Base-by-base conservation (phyloP, 2,797 vertebrate species). In the Pipistrellus nathusii region DNA sequence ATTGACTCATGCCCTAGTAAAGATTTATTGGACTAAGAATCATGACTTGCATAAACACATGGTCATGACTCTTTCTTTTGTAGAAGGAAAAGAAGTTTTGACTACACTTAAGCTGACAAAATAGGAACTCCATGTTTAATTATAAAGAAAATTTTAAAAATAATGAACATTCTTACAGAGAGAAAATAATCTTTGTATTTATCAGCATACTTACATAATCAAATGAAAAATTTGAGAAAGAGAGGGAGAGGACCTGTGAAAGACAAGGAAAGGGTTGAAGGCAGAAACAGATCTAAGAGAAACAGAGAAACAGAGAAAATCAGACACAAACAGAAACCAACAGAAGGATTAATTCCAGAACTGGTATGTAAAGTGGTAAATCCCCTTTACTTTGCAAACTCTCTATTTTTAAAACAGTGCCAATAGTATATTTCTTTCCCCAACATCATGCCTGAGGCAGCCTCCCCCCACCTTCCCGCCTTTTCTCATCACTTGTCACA, bases 31-130 rank as follows among this genome's bases (percentile, higher is more conserved):
- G 20, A 71, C 77, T 20, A 88, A 71, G 44, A 41, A 83, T 83
- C 68, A 68, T 68, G 64, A 91, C 71, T 92, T 88, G 68, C 30
- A 87, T 86, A 89, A 82, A 32, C n/a, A 75, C 80, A 62, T 41
- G 46, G 25, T 59, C 21, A 59, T 73, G 44, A 95, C 53, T 30
- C 62, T 71, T 27, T 23, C 66, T 32, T 72, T 21, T 57, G 11
- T 32, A 78, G 64, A 75, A 46, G 38, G 11, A 64, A 91, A 94
- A 57, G 17, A 25, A 62, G 13, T 68, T 77, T 48, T 78, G 59
- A 95, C 82, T 48, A 59, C 0, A 21, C 27, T 12, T 8, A 30
- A 25, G 11, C 25, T 77, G 41, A 86, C 75, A 76, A 87, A 93
- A 85, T 23, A 80, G 27, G 1, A 83, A 38, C 18, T 66, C 72